Evolutionary conservation across 2,888 invertebrate genomes (phyloP).

Genomic region (Bedellia somnulentella): DNA sequence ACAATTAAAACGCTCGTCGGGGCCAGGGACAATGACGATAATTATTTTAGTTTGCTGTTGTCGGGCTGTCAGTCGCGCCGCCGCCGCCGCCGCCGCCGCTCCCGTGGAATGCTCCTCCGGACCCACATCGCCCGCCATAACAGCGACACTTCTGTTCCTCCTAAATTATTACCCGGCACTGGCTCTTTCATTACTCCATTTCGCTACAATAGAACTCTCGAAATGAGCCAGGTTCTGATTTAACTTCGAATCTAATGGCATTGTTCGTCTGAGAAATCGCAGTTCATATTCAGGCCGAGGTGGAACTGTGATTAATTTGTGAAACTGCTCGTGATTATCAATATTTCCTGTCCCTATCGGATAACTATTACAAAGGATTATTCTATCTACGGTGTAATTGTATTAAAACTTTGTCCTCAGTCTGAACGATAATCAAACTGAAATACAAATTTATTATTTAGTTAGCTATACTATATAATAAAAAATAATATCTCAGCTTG

Average conservation of each 20-base stretch:
- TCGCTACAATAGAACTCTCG: slow-evolving; percentile 51
- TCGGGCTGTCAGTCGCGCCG: slow-evolving; percentile 41
- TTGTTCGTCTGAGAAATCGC: slow-evolving; percentile 47
- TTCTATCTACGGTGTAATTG: slow-evolving; percentile 22
- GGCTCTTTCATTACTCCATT: slow-evolving; percentile 55
- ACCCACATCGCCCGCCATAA: slow-evolving; percentile 42
- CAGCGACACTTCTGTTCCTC: slow-evolving; percentile 59
- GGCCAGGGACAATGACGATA: slow-evolving; percentile 58
- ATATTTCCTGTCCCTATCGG: slow-evolving; percentile 21
- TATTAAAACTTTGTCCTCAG: no score
- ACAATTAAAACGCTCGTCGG: slow-evolving; percentile 57
- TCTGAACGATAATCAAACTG: no score
- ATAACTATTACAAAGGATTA: slow-evolving; percentile 37
- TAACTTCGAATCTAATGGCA: slow-evolving; percentile 46
- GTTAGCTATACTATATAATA: no score
- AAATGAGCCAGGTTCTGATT: slow-evolving; percentile 44
- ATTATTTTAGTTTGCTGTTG: slow-evolving; percentile 60
- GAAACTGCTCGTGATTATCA: slow-evolving; percentile 41
- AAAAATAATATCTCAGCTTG: no score
- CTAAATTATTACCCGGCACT: slow-evolving; percentile 59
- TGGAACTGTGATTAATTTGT: slow-evolving; percentile 59
- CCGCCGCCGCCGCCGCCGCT: slow-evolving; percentile 12
- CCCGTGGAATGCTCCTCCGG: slow-evolving; percentile 44
- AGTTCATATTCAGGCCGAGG: slow-evolving; percentile 51
- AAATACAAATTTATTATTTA: no score